Percentiles rank a stretch among this genome's conserved stretches.
Conservation (phyloP, 2,797 vertebrate species). For the Microchirus variegatus region DNA sequence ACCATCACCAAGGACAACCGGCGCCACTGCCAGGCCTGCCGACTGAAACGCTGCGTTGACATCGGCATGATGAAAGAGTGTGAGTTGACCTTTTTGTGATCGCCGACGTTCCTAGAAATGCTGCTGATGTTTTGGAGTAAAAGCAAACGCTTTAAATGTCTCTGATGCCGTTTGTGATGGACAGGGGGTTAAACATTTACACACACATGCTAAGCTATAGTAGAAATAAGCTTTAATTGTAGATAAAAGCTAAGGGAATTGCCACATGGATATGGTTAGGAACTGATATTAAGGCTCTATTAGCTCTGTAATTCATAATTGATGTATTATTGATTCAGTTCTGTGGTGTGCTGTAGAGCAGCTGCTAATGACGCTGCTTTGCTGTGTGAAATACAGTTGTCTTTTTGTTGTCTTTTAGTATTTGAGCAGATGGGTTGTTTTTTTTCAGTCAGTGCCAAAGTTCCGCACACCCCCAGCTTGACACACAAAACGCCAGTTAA, state of each 20-base stretch:
- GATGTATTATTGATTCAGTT: conserved; percentile 29
- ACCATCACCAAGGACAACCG: conserved; percentile 98
- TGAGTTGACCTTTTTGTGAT: conserved; percentile 78
- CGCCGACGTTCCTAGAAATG: background rate
- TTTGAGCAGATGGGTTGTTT: background rate
- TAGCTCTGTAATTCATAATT: background rate
- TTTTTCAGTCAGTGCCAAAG: background rate
- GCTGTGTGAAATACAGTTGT: background rate
- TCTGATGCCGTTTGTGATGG: background rate
- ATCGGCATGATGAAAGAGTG: conserved; percentile 88
- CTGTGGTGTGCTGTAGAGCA: conserved; percentile 16
- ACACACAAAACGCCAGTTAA: background rate
- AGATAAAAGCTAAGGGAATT: too few species aligned
- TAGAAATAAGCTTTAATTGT: background rate
- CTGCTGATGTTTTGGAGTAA: background rate
- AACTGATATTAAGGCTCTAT: too few species aligned
- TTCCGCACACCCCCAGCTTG: background rate
- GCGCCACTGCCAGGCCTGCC: conserved; percentile 96
- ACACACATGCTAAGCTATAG: background rate
- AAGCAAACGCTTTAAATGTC: background rate
- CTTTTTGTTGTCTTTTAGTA: background rate
- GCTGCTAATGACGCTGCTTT: conserved; percentile 11
- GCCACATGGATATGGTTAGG: too few species aligned
- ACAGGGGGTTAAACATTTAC: background rate
- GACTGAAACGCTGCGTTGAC: conserved; percentile 91